Conservation (phyloP, 2,113 vertebrate genomes). For the Centropus unirufus region DNA sequence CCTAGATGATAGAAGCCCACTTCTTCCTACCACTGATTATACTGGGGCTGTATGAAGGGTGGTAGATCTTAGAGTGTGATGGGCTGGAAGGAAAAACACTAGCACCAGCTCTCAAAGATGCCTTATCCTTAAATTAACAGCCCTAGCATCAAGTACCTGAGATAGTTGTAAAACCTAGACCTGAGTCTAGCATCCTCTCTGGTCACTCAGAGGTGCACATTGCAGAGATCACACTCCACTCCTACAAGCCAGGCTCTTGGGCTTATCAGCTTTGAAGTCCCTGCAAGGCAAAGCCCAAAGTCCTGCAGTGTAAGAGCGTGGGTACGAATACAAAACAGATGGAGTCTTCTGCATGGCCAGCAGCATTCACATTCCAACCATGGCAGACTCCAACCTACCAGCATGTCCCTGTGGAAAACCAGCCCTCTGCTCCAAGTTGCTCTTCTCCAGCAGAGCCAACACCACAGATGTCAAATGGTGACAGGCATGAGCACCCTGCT, state of each 20-base stretch:
- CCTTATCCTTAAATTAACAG: not conserved
- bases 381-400: not conserved
- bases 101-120: not conserved
- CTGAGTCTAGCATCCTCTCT: not conserved
- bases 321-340: not conserved
- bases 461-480: fast-evolving
- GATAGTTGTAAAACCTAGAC: not conserved
- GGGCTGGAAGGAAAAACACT: not conserved
- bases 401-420: not conserved
- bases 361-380: not conserved
- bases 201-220: not conserved
- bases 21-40: not conserved
- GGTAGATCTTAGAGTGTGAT: not conserved
- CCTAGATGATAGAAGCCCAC: not conserved
- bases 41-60: fast-evolving
- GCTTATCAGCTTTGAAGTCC: not conserved
- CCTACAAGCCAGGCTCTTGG: not conserved
- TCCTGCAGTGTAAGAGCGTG: not conserved
- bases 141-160: not conserved
- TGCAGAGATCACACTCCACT: not conserved
- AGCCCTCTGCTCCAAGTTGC: not conserved
- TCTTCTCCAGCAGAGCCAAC: not conserved
- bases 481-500: not conserved
- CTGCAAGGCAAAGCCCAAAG: not conserved
- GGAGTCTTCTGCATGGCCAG: not conserved